phyloP scores from a whole-genome alignment of 2,888 invertebrate genomes.

The Euclidia mi region DNA sequence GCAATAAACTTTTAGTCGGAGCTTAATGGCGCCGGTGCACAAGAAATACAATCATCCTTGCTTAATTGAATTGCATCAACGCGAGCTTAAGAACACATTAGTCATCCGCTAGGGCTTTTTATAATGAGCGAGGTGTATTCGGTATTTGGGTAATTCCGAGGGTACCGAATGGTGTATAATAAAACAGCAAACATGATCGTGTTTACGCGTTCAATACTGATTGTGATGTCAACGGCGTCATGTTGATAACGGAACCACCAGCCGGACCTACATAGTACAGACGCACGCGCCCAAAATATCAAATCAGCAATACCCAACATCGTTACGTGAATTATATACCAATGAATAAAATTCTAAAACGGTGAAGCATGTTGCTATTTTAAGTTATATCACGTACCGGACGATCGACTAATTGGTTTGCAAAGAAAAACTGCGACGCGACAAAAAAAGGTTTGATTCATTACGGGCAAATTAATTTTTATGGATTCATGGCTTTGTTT shows the following conservation, averaged over 20 bases:
- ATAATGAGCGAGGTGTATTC: slow-evolving; percentile 48
- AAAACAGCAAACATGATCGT: slow-evolving; percentile 35
- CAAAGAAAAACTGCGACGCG: slow-evolving; percentile 38
- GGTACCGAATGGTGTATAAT: slow-evolving; percentile 38
- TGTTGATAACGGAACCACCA: slow-evolving; percentile 65
- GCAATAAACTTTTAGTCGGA: slow-evolving; percentile 42
- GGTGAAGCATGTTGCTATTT: slow-evolving; percentile 47
- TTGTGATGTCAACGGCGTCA: slow-evolving; percentile 45
- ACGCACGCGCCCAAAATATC: slow-evolving; percentile 64
- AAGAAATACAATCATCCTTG: slow-evolving; percentile 64
- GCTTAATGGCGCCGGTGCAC: slow-evolving; percentile 52
- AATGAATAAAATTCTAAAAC: slow-evolving; percentile 55
- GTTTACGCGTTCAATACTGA: slow-evolving; percentile 41
- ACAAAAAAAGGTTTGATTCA: slow-evolving; percentile 28
- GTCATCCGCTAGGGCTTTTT: slow-evolving; percentile 56
- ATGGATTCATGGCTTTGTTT: slow-evolving; percentile 13
- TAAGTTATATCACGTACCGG: slow-evolving; percentile 66
- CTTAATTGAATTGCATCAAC: slow-evolving; percentile 69
- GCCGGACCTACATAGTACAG: slow-evolving; percentile 65
- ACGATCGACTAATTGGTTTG: slow-evolving; percentile 58
- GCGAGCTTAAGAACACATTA: slow-evolving; percentile 52
- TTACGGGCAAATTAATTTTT: slow-evolving; percentile 13
- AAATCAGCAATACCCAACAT: slow-evolving; percentile 52
- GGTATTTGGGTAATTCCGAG: slow-evolving; percentile 60
- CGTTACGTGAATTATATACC: slow-evolving; percentile 69